Conservation (phyloP, 2,797 vertebrate species). For the Urophycis tenuis region DNA sequence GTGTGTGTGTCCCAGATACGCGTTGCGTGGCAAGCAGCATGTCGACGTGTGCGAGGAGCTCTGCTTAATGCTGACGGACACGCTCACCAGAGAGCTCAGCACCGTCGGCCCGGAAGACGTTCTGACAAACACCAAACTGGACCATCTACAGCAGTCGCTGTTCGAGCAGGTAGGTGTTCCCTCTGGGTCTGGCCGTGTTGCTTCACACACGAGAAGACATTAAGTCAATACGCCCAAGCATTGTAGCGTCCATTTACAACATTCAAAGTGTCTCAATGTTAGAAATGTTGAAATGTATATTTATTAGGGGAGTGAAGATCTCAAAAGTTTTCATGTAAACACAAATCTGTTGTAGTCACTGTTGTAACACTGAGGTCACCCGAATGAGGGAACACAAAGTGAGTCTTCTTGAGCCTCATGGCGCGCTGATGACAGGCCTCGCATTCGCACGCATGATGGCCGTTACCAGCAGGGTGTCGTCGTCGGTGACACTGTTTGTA, state of each 20-base stretch:
- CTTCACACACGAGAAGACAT: neutral
- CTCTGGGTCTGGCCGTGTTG: neutral
- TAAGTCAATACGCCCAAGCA: neutral
- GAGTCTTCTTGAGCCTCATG: too few species aligned
- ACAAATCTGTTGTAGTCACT: too few species aligned
- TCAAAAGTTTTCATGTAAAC: too few species aligned
- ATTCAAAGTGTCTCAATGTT: neutral
- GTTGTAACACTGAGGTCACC: too few species aligned
- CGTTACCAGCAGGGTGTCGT: neutral
- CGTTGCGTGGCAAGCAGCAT: conserved; percentile 56
- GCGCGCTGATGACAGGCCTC: too few species aligned
- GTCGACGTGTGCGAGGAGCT: conserved; percentile 71
- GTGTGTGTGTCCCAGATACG: conserved; percentile 46
- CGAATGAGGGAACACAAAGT: too few species aligned
- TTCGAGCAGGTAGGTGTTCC: conserved; percentile 50
- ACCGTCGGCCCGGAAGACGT: conserved; percentile 67
- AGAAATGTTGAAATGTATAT: neutral
- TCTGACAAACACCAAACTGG: conserved; percentile 49
- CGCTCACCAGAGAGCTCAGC: conserved; percentile 54
- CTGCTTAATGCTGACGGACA: conserved; percentile 64
- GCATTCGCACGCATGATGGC: conserved; percentile 1
- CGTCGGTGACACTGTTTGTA: too few species aligned
- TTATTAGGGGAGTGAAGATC: neutral
- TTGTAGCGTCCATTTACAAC: too few species aligned
- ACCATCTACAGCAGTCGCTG: conserved; percentile 59